Evolutionary conservation across 2,113 vertebrate genomes (phyloP).

Genomic region (Vanacampus margaritifer): DNA sequence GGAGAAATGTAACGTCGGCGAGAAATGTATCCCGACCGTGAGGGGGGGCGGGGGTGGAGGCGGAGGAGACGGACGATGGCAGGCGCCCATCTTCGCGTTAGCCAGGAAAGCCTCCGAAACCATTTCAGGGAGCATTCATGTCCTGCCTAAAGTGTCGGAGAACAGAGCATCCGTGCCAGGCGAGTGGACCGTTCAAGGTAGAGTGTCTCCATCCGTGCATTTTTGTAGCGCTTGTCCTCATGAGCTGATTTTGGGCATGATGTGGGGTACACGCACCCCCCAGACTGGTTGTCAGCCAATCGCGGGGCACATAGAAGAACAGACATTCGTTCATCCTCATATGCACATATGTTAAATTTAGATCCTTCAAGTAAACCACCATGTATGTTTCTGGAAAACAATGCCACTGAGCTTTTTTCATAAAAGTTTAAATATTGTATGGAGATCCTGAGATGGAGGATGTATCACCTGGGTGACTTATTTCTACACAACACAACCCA

Average conservation of each 20-base stretch:
- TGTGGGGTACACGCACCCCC: neutral
- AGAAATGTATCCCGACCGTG: conserved; percentile 50
- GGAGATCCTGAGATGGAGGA: neutral
- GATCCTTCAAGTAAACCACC: neutral
- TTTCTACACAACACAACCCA: neutral
- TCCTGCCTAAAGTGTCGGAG: conserved; percentile 75
- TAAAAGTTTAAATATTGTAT: neutral
- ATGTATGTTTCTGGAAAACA: neutral
- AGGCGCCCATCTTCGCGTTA: conserved; percentile 79
- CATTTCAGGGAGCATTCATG: conserved; percentile 76
- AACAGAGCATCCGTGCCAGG: conserved; percentile 67
- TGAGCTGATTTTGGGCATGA: too few relatives aligned
- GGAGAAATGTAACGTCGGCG: conserved; percentile 58
- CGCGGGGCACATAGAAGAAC: too few relatives aligned
- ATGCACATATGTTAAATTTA: neutral
- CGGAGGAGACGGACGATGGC: conserved; percentile 74
- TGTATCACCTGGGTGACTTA: neutral
- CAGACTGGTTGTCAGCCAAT: neutral
- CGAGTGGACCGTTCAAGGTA: conserved; percentile 75
- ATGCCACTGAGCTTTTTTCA: neutral
- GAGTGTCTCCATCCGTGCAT: conserved; percentile 5
- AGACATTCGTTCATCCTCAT: too few relatives aligned
- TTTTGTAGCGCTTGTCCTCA: neutral
- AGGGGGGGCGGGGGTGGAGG: conserved; percentile 56
- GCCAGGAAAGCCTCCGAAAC: conserved; percentile 80